Evolutionary conservation across 2,113 vertebrate genomes (phyloP), one percentile per base, ranked within the genome.

Genomic region (Chrysochloris asiatica): DNA sequence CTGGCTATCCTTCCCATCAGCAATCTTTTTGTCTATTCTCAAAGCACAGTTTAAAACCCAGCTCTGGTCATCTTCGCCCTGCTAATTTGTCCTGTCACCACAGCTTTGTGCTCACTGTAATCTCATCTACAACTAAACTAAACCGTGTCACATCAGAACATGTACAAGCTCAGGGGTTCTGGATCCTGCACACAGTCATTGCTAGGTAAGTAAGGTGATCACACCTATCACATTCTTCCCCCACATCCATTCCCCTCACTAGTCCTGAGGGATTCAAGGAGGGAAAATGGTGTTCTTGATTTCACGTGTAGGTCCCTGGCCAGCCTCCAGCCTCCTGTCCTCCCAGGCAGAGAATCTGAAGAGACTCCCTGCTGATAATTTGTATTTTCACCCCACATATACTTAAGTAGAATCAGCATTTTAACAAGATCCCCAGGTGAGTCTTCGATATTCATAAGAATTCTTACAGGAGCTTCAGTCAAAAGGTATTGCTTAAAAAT

Each of bases 171-270:
- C 30, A 3, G 54, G 33, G 72, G 59, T 21, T 84, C 48, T 33
- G 28, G 47, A 22, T n/a, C 52, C 41, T 16, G 79, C 13, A 48
- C 28, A 26, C n/a, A 77, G 36, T 13, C 48, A 7, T 0, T 0
- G 41, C 4, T 38, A 65, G 56, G 9, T 21, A 8, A 45, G n/a
- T 72, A n/a, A 56, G 19, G 41, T 45, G 8, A 28, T 8, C 47
- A 8, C 19, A 26, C 3, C 54, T 59, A 26, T 8, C 56, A 26
- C 19, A 59, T 59, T 59, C 9, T 33, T 22, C n/a, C 36, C 38
- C 4, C 4, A 24, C 33, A 65, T 43, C 59, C 41, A 33, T 41
- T 21, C 36, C 67, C 86, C 30, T 26, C 14, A 75, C 19, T 24
- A 26, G 48, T 17, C 13, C 30, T 33, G 21, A 83, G n/a, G 50